These are phyloP conservation scores for Drosophila buzzatii DNA, from an alignment of 2,888 invertebrate species.

Conservation along the genomic window DNA sequence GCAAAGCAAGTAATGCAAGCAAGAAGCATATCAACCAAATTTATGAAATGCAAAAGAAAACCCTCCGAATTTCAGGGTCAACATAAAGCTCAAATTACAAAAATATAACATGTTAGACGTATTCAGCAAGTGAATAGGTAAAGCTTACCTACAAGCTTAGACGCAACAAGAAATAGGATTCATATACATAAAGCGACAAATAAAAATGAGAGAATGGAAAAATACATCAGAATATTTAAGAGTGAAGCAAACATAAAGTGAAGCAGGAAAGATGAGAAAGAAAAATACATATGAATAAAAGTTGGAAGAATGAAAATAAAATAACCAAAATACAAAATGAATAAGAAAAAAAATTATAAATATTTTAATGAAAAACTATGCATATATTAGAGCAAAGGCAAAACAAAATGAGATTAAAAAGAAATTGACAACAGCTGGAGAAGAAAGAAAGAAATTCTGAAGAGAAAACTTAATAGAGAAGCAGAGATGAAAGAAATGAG, in stretches of 20 bases:
- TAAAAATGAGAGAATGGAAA: not conserved
- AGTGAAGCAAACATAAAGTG: not conserved
- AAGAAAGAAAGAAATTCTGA: not conserved
- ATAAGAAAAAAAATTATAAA: not conserved
- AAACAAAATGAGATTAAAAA: not conserved
- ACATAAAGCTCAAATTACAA: not conserved
- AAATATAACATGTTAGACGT: not conserved
- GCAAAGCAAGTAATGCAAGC: too few relatives aligned
- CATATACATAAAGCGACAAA: not conserved
- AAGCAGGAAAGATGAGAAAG: not conserved
- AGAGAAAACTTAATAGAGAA: not conserved
- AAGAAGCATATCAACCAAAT: not conserved
- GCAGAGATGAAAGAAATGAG: not conserved
- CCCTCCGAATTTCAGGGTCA: not conserved
- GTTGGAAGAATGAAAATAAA: not conserved
- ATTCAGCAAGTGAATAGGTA: not conserved
- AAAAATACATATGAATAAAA: not conserved
- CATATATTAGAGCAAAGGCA: not conserved
- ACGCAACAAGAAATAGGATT: not conserved
- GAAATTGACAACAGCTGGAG: too few relatives aligned
- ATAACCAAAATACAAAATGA: not conserved
- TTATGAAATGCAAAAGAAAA: not conserved
- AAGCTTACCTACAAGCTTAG: not conserved
- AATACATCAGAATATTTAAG: not conserved
- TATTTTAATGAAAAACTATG: not conserved